A percentile compares a stretch with the other conserved stretches of the same genome.
Evolutionary conservation across 2,888 invertebrate genomes (phyloP).

Genomic region (Drosophila macrothrix): DNA sequence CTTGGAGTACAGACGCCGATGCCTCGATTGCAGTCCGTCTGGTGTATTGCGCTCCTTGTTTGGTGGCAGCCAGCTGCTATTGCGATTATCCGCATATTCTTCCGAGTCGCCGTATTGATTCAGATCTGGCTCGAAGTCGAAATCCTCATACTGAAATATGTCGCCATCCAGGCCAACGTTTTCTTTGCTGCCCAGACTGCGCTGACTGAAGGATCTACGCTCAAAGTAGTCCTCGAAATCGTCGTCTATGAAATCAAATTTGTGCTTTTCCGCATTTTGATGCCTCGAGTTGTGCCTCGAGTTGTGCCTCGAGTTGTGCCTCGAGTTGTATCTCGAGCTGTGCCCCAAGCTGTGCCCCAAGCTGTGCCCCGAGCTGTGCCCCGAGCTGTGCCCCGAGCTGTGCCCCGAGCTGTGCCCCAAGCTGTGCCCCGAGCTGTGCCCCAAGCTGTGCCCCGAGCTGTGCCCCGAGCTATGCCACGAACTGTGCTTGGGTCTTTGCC

Average conservation of each 20-base stretch:
- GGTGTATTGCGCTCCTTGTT: conserved; percentile 81
- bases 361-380: neutral
- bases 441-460: conserved; percentile 46
- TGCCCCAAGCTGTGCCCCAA: conserved; percentile 22
- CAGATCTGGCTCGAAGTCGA: conserved; percentile 75
- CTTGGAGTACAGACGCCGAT: conserved; percentile 87
- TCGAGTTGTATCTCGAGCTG: conserved; percentile 25
- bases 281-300: conserved; percentile 7
- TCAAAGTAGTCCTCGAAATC: conserved; percentile 72
- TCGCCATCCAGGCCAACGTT: conserved; percentile 73
- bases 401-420: conserved; percentile 42
- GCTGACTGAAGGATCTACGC: conserved; percentile 29
- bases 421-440: neutral
- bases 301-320: neutral
- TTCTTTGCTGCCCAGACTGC: conserved; percentile 53
- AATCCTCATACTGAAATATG: conserved; percentile 82
- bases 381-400: conserved; percentile 11
- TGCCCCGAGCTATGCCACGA: neutral
- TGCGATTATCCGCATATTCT: conserved; percentile 72
- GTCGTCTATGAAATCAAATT: conserved; percentile 50
- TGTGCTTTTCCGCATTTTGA: conserved; percentile 3
- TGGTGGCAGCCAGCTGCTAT: conserved; percentile 46
- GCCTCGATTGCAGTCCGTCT: conserved; percentile 75
- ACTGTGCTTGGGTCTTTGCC: conserved; percentile 28
- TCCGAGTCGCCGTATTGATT: conserved; percentile 65